Conservation (phyloP, 2,888 invertebrate species). For the Drosophila ustulata region DNA sequence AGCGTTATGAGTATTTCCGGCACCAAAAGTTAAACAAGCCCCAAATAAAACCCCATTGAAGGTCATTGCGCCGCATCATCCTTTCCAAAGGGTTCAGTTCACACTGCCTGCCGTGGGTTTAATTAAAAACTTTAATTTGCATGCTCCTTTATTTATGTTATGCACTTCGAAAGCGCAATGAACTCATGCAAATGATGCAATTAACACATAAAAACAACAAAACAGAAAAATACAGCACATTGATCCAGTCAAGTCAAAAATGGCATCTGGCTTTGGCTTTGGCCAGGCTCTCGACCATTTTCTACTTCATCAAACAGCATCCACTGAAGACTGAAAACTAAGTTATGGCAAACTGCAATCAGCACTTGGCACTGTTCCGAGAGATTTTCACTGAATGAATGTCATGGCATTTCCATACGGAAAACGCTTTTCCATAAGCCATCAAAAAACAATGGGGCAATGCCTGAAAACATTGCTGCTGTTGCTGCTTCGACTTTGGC, state of each 20-base stretch:
- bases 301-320: conserved; percentile 45
- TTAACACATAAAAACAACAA: conserved; percentile 29
- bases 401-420: conserved; percentile 42
- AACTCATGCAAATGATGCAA: conserved; percentile 47
- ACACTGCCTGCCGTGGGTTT: conserved; percentile 15
- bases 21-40: conserved; percentile 29
- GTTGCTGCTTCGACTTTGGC: conserved; percentile 27
- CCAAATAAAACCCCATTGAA: conserved; percentile 25
- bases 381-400: conserved; percentile 31
- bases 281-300: conserved; percentile 34
- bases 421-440: conserved; percentile 11
- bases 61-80: conserved; percentile 29
- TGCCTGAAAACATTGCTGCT: conserved; percentile 11
- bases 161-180: conserved; percentile 6
- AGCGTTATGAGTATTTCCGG: conserved; percentile 11
- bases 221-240: conserved; percentile 14
- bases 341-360: conserved; percentile 28
- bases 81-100: neutral
- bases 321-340: conserved; percentile 23
- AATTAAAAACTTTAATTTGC: conserved; percentile 32
- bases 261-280: conserved; percentile 17
- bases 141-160: conserved; percentile 9
- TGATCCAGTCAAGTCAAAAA: conserved; percentile 3
- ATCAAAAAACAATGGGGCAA: conserved; percentile 9
- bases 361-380: conserved; percentile 32